Base-by-base conservation (phyloP, 2,888 invertebrate genomes). In the Tetanocera ferruginea region DNA sequence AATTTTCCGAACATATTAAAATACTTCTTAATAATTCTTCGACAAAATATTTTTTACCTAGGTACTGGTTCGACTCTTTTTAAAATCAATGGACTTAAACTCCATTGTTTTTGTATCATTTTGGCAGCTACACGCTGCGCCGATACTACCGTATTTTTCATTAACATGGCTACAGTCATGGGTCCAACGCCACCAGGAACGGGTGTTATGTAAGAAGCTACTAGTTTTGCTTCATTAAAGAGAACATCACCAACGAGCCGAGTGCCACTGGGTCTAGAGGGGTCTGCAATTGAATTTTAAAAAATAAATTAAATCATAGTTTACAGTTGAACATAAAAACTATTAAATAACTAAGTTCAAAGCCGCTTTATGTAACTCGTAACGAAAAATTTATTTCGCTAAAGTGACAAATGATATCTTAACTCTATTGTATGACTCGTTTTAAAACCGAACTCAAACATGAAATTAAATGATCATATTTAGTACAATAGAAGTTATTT, bases 141-240 rank as follows among this genome's bases (percentile, higher is more conserved):
- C 72, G 97, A 94, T 81, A 94, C 92, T 51, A 98, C 95, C 0
- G 98, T 98, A 91, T 99, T 99, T 84, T 94, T 93, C 96, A 98
- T 97, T 49, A 97, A 91, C 98, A 98, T 98, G 25, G 98, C 98
- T 81, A 98, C 99, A 0, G 99, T 99, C 98, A 99, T 98, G 19
- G 99, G 99, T 0, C 99, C 99, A 79, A 99, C 99, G 80, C 99
- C 99, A 76, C 96, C 96, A 14, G 97, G 97, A 71, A 98, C 98
- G 5, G 98, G 98, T 31, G 98, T 98, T 85, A 98, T 96, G 90
- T 93, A 94, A 0, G 95, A 94, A 19, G 98, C 98, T 80, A 95
- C 94, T 83, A 92, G 89, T 82, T 92, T 91, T 5, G 95, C 98
- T 87, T 95, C 96, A 25, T 91, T 92, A 91, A 94, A 98, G 75